Base-by-base conservation (phyloP, 2,888 invertebrate genomes). In the Chaitophorus viminalis region DNA sequence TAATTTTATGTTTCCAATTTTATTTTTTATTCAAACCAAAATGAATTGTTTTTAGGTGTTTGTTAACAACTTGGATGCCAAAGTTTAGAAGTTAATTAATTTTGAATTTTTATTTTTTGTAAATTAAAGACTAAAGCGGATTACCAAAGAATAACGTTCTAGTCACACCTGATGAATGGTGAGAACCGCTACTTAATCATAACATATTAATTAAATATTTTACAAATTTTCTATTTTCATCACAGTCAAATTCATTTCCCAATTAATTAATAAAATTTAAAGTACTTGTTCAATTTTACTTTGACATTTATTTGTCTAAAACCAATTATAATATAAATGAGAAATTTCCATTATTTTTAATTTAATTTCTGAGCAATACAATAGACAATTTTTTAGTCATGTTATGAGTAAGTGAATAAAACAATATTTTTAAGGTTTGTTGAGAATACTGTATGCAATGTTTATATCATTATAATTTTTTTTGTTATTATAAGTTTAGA, bases 1-100 rank as follows among this genome's bases (percentile, higher is more conserved):
- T 81, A 46, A 87, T 81, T 81, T 72, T 33, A 79, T 79, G 46
- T 46, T 46, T 46, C 9, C 46, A 46, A 9, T 46, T 46, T 78
- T 52, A 77, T 83, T 84, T 60, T 86, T 78, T 86, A 81, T 87
- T 87, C 79, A 87, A 79, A 46, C 39, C 39, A 81, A 85, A 87
- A 87, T 87, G 11, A 87, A 87, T 87, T 87, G 65, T 87, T 87
- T 87, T 87, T 87, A 87, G 87, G 87, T 87, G 87, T 87, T 86
- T 78, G 86, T 79, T 81, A 68, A 85, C 85, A 77, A 77, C 75
- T 77, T 68, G 87, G 87, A 87, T 81, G 87, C 87, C 87, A 87
- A 87, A 87, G 81, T 87, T 78, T 79, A 81, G 79, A 74, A 70
- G 87, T 87, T 78, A 78, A 60, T 72, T 79, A 29, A 72, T 86